Conservation (phyloP, 2,888 invertebrate genomes). For the Pandemis cinnamomeana region DNA sequence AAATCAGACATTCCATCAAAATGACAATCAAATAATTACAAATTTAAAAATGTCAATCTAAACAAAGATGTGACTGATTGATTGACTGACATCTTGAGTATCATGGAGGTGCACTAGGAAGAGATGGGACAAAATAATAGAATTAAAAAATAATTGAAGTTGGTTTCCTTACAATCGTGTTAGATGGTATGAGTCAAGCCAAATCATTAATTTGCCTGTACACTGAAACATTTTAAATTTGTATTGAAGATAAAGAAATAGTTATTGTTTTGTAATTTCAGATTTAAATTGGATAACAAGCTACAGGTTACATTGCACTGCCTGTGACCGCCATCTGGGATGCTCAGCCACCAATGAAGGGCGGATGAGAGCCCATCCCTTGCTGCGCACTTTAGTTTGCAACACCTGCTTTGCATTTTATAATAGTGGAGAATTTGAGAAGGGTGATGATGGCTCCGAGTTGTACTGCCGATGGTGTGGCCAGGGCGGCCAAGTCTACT, state of each 20-base stretch:
- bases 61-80: too few relatives aligned
- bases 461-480: constrained; percentile 94
- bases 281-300: constrained; percentile 85
- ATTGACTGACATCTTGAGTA: too few relatives aligned
- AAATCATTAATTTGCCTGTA: too few relatives aligned
- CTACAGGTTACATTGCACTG: constrained; percentile 88
- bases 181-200: too few relatives aligned
- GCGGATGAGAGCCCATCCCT: constrained; percentile 89
- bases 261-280: constrained; percentile 60
- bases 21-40: too few relatives aligned
- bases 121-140: too few relatives aligned
- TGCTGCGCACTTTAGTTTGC: constrained; percentile 89
- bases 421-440: constrained; percentile 92
- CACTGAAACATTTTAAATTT: background rate
- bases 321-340: constrained; percentile 90
- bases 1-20: too few relatives aligned
- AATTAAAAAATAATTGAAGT: too few relatives aligned
- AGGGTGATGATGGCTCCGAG: constrained; percentile 93
- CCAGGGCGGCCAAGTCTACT: constrained; percentile 91
- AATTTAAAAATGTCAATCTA: too few relatives aligned
- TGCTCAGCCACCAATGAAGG: constrained; percentile 86
- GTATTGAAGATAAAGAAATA: too few relatives aligned
- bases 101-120: too few relatives aligned
- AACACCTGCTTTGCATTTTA: constrained; percentile 90
- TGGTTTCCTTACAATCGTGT: too few relatives aligned